phyloP scores from a whole-genome alignment of 1,140 invertebrate genomes.

The Cyclargus thomasi region DNA sequence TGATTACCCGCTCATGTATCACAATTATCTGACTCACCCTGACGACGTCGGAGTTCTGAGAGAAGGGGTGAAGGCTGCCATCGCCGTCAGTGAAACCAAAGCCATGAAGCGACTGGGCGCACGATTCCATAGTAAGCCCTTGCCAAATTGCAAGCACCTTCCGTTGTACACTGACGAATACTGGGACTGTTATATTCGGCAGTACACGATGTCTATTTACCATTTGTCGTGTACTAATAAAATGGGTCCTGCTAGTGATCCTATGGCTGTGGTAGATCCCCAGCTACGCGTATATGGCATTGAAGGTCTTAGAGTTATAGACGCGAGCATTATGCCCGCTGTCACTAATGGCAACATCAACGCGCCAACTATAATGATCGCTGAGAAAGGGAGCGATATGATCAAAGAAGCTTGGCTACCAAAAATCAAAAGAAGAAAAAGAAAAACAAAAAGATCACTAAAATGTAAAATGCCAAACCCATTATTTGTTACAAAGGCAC shows the following conservation, averaged over 20 bases:
- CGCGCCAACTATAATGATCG: constrained; percentile 94
- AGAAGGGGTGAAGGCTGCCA: constrained; percentile 89
- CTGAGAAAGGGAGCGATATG: constrained; percentile 91
- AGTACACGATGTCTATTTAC: constrained; percentile 92
- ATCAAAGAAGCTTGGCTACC: constrained; percentile 84
- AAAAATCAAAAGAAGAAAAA: constrained; percentile 47
- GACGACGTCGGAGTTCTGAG: constrained; percentile 86
- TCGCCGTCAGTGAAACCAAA: constrained; percentile 85
- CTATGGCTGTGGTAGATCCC: constrained; percentile 88
- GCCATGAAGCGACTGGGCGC: constrained; percentile 85
- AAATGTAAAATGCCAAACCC: constrained; percentile 38
- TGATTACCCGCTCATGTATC: constrained; percentile 89
- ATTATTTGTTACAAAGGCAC: constrained; percentile 29
- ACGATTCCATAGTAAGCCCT: constrained; percentile 80
- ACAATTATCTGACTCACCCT: constrained; percentile 91
- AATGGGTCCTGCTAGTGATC: constrained; percentile 87
- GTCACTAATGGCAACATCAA: constrained; percentile 91
- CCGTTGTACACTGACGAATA: constrained; percentile 87
- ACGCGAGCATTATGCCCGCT: constrained; percentile 88
- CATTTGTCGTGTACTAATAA: constrained; percentile 89
- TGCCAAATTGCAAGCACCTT: constrained; percentile 88
- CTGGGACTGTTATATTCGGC: constrained; percentile 85
- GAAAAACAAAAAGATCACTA: constrained; percentile 33
- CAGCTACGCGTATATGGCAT: constrained; percentile 85
- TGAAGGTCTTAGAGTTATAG: constrained; percentile 84